These are phyloP conservation scores for Apotomis turbidana DNA, from an alignment of 2,888 invertebrate genomes.

Conservation along the genomic window DNA sequence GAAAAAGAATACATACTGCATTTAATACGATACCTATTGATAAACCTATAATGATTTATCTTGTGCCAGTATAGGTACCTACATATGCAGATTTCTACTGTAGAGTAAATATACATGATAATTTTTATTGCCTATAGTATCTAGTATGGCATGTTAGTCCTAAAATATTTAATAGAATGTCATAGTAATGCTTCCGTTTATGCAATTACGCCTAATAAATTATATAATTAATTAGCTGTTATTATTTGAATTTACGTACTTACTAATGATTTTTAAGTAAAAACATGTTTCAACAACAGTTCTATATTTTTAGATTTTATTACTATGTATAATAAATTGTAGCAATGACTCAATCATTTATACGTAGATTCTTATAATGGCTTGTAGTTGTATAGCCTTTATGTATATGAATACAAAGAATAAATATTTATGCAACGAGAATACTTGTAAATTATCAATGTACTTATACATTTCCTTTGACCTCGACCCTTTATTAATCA, in stretches of 20 bases:
- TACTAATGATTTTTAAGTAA: neutral
- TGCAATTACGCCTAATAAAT: no score
- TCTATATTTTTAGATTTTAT: conserved; percentile 17
- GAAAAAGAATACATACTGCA: no score
- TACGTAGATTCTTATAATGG: conserved; percentile 7
- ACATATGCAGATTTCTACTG: neutral
- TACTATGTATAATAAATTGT: neutral
- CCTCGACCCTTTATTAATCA: no score
- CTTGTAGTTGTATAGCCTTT: conserved; percentile 16
- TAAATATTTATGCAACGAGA: conserved; percentile 25
- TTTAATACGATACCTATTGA: neutral
- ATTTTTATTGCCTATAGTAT: neutral
- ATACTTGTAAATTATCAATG: neutral
- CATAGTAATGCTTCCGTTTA: no score
- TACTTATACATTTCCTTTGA: no score
- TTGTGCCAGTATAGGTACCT: conserved; percentile 2
- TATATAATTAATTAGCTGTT: no score
- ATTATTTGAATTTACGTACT: neutral
- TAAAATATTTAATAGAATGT: neutral
- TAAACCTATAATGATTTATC: neutral
- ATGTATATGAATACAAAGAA: conserved; percentile 6
- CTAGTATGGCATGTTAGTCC: neutral
- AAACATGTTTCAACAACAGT: neutral
- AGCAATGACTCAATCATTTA: conserved; percentile 1
- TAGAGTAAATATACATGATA: neutral